phyloP scores from a whole-genome alignment of 2,888 invertebrate species.

The Lasioglossum morio region DNA sequence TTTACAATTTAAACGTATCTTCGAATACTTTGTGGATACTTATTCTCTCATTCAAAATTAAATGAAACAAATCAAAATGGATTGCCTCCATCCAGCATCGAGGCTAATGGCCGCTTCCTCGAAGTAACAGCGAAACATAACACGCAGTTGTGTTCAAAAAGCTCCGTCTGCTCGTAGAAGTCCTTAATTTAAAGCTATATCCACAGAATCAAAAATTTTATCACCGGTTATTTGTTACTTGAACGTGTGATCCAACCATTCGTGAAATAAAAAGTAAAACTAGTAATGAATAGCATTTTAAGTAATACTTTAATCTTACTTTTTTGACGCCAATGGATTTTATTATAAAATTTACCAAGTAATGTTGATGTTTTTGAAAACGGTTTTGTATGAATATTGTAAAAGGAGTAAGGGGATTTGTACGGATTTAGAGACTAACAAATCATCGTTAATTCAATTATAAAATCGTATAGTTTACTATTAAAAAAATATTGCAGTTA shows the following conservation, averaged over 20 bases:
- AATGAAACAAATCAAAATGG: neutral
- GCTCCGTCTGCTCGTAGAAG: constrained; percentile 46
- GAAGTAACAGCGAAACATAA: constrained; percentile 18
- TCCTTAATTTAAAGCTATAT: neutral
- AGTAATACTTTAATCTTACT: neutral
- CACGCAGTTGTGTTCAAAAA: constrained; percentile 24
- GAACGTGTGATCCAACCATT: neutral
- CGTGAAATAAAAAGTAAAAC: neutral
- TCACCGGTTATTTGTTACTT: neutral
- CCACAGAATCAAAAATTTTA: neutral
- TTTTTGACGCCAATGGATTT: neutral
- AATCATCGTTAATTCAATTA: too few relatives aligned
- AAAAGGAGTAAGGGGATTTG: neutral
- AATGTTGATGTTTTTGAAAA: too few relatives aligned
- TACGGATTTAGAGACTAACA: too few relatives aligned
- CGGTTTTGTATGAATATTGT: neutral
- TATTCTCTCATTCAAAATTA: neutral
- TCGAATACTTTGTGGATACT: neutral
- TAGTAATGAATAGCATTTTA: neutral
- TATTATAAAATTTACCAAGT: too few relatives aligned
- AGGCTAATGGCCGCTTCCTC: constrained; percentile 7
- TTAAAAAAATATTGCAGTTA: too few relatives aligned
- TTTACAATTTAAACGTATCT: too few relatives aligned
- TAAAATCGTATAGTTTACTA: too few relatives aligned
- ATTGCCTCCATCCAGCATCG: too few relatives aligned